Conservation (phyloP, 2,888 invertebrate species). For the Hoplodrina blanda region DNA sequence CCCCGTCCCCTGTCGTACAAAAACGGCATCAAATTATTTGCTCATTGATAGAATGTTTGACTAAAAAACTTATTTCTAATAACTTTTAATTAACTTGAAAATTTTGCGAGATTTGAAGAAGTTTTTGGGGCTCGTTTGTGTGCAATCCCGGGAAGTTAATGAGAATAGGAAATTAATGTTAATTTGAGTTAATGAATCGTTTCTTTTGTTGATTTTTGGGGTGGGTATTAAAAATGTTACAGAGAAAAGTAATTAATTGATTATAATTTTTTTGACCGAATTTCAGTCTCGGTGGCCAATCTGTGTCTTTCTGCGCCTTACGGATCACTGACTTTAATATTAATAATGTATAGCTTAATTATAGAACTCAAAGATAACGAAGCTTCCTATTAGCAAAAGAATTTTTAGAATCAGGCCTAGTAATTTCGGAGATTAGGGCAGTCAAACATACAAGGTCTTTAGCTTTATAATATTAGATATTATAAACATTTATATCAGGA, state of each 20-base stretch:
- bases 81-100: conserved; percentile 52
- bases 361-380: too few relatives aligned
- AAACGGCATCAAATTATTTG: conserved; percentile 28
- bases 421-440: too few relatives aligned
- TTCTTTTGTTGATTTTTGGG: conserved; percentile 21
- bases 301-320: too few relatives aligned
- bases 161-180: conserved; percentile 35
- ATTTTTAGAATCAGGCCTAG: too few relatives aligned
- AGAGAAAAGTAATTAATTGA: neutral
- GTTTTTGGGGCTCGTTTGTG: conserved; percentile 1
- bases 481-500: too few relatives aligned
- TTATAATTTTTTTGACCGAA: neutral
- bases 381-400: too few relatives aligned
- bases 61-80: conserved; percentile 20
- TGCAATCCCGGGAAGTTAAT: conserved; percentile 22
- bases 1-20: neutral
- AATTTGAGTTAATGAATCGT: conserved; percentile 23
- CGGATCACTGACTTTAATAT: too few relatives aligned
- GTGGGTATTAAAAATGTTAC: neutral
- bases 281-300: too few relatives aligned
- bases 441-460: too few relatives aligned
- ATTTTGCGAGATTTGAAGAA: conserved; percentile 15
- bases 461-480: too few relatives aligned
- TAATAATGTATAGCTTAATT: too few relatives aligned
- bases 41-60: conserved; percentile 37